These are phyloP conservation scores for Glareola pratincola DNA, from an alignment of 2,113 vertebrate genomes.

Conservation along the genomic window DNA sequence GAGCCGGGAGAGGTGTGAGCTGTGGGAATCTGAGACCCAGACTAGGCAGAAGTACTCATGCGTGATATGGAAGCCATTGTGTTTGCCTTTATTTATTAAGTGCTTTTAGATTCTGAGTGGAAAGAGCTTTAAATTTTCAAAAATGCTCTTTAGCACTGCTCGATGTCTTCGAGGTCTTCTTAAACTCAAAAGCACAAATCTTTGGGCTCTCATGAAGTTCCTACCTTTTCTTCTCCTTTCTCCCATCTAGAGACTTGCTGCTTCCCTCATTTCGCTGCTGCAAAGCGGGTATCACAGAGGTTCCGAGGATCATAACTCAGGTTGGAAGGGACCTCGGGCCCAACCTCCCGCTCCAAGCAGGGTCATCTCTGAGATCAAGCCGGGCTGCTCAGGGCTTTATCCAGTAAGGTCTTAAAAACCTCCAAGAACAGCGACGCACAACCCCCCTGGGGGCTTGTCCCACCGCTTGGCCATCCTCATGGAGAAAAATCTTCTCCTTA, in stretches of 20 bases:
- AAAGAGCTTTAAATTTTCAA: neutral
- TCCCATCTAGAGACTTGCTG: neutral
- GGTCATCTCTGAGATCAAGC: neutral
- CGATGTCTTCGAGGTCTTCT: neutral
- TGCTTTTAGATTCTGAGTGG: neutral
- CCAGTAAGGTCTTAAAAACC: neutral
- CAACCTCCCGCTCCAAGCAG: neutral
- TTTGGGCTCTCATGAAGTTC: neutral
- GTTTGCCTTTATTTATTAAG: neutral
- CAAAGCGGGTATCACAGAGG: neutral
- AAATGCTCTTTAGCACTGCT: neutral
- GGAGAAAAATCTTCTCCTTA: neutral
- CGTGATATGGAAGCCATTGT: neutral
- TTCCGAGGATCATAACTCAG: neutral
- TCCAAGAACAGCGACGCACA: neutral
- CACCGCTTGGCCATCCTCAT: neutral
- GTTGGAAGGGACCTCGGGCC: neutral
- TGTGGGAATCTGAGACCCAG: neutral
- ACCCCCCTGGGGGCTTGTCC: neutral
- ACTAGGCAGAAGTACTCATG: neutral
- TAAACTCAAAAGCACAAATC: neutral
- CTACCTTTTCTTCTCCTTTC: neutral
- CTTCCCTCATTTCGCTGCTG: too few relatives aligned
- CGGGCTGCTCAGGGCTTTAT: neutral
- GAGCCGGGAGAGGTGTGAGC: neutral